Evolutionary conservation across 2,888 invertebrate species (phyloP).

Genomic region (Alcis repandata): DNA sequence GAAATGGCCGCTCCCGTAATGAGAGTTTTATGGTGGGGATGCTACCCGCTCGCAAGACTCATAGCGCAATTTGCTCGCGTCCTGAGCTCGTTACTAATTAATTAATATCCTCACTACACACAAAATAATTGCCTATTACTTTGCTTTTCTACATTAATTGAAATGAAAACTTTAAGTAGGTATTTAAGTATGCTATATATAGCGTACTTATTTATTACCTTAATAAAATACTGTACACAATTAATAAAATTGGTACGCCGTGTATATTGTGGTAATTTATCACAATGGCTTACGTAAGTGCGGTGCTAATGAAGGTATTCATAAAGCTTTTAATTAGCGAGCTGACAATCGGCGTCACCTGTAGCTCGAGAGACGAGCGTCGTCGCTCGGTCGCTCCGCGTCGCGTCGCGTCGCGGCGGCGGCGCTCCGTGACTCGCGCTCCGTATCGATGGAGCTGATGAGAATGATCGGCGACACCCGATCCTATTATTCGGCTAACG

Average conservation of each 20-base stretch:
- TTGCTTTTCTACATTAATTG: slow-evolving; percentile 45
- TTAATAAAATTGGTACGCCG: slow-evolving; percentile 17
- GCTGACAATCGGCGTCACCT: slow-evolving; percentile 53
- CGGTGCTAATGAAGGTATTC: slow-evolving; percentile 45
- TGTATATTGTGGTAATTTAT: slow-evolving; percentile 33
- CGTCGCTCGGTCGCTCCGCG: too few relatives aligned
- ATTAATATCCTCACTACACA: slow-evolving; percentile 58
- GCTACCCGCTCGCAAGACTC: slow-evolving; percentile 57
- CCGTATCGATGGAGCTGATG: slow-evolving; percentile 48
- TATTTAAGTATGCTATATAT: neutral
- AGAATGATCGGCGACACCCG: slow-evolving; percentile 66
- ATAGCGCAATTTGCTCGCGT: slow-evolving; percentile 63
- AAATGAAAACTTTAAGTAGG: slow-evolving; percentile 34
- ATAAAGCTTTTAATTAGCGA: slow-evolving; percentile 49
- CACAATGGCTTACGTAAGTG: slow-evolving; percentile 35
- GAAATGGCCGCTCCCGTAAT: slow-evolving; percentile 68
- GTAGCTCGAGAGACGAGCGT: slow-evolving; percentile 42
- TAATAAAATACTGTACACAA: slow-evolving; percentile 21
- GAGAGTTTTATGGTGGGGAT: slow-evolving; percentile 68
- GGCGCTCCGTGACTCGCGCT: slow-evolving; percentile 4
- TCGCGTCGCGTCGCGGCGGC: slow-evolving; percentile 2
- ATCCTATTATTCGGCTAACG: slow-evolving; percentile 84
- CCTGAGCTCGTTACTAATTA: slow-evolving; percentile 61
- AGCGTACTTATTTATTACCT: slow-evolving; percentile 9
- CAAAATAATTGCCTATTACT: slow-evolving; percentile 54